Conservation (phyloP, 2,797 vertebrate species). For the Dendrocincla fuliginosa region DNA sequence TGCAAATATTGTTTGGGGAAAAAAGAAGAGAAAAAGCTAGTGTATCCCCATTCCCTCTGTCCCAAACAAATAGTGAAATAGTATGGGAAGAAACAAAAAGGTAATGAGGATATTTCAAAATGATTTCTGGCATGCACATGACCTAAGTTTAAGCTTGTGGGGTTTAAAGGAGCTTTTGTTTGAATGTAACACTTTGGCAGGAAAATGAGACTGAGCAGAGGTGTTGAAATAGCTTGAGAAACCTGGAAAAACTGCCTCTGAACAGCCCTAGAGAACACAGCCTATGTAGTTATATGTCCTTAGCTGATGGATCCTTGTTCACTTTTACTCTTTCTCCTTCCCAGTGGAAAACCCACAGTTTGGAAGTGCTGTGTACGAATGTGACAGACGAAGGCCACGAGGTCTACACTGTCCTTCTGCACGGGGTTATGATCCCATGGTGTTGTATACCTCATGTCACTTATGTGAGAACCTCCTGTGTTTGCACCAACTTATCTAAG, state of each 20-base stretch:
- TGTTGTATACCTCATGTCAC: not conserved
- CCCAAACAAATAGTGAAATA: conserved; percentile 1
- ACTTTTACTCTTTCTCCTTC: not conserved
- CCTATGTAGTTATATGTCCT: not conserved
- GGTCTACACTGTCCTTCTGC: accelerated
- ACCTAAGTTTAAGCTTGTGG: conserved; percentile 29
- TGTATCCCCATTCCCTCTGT: not conserved
- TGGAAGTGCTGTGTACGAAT: not conserved
- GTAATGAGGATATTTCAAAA: conserved; percentile 46
- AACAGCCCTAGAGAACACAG: not conserved
- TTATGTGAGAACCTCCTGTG: not conserved
- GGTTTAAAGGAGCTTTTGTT: conserved; percentile 69
- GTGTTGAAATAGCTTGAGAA: conserved; percentile 30
- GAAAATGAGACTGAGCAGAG: not conserved
- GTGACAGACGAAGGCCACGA: accelerated
- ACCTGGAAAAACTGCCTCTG: not conserved
- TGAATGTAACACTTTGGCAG: conserved; percentile 35
- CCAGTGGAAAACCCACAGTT: not conserved
- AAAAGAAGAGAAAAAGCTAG: not conserved
- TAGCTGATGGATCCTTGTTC: not conserved
- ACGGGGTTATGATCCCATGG: accelerated
- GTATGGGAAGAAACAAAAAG: conserved; percentile 32
- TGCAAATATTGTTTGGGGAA: conserved; percentile 22
- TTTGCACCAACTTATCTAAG: not conserved
- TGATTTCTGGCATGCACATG: conserved; percentile 24